Evolutionary conservation across 1,140 invertebrate genomes (phyloP), one percentile per base, ranked within the genome.

Genomic region (Galleria mellonella): DNA sequence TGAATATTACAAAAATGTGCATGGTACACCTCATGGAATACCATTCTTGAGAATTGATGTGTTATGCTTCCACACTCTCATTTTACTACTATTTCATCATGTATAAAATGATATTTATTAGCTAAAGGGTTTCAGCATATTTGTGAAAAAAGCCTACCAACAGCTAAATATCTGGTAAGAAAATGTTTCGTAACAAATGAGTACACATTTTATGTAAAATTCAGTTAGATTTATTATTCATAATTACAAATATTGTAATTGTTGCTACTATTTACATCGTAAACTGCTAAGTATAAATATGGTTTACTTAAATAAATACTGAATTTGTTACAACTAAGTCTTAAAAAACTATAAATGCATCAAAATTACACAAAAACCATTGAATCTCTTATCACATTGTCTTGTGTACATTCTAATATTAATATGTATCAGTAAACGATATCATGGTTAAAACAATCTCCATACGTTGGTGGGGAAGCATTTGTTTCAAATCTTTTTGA

Each of bases 191-290:
- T 33, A 10, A 33, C 29, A 30, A 53, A 53, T 31, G 33, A 53
- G n/a, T 35, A 48, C 32, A 54, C 9, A 36, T 7, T 0, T 8
- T 9, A n/a, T n/a, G 15, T 9, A 17, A 45, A 27, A 40, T 36
- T 47, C 33, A 28, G 17, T 53, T 54, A 51, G 47, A 31, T 54
- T 78, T 73, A 73, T 68, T 73, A 61, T 62, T 44, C 43, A 23
- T 78, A 77, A 77, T 83, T 79, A 79, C 77, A 82, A 77, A 74
- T 74, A 79, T 77, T 76, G 73, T 72, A 71, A 73, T 72, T 79
- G 74, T 51, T 44, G 55, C 69, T 81, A 81, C 57, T 84, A 84
- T 84, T 78, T 84, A 84, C 81, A 84, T 54, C 61, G 55, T 64
- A 62, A 61, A 69, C 59, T 17, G 60, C 61, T 79, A 69, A 63